Evolutionary conservation across 2,113 vertebrate genomes (phyloP).

Genomic region (Platichthys flesus): DNA sequence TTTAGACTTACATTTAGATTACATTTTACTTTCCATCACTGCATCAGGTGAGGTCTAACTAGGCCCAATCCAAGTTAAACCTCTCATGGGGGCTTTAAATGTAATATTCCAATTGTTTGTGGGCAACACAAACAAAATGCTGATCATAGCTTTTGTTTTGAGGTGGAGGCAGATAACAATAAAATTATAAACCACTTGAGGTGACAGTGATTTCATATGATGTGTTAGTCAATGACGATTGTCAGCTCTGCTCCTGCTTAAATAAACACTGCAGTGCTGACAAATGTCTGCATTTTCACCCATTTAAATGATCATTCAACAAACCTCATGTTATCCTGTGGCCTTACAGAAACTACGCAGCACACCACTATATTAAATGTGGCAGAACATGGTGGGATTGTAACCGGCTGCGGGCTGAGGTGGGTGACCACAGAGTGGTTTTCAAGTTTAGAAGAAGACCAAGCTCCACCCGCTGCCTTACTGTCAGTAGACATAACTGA

Average conservation of each 20-base stretch:
- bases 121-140: neutral
- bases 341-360: neutral
- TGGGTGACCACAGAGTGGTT: conserved; percentile 24
- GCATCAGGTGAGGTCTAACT: too few species aligned
- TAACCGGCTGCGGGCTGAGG: conserved; percentile 24
- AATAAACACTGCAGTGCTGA: too few species aligned
- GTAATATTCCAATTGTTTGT: neutral
- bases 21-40: too few species aligned
- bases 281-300: too few species aligned
- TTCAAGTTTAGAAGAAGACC: conserved; percentile 28
- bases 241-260: neutral
- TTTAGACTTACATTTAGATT: too few species aligned
- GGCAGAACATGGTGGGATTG: conserved; percentile 9
- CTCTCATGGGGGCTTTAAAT: too few species aligned
- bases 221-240: neutral
- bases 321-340: neutral
- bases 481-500: conserved; percentile 35
- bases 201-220: neutral
- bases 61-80: too few species aligned
- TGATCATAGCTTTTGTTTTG: neutral
- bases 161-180: neutral
- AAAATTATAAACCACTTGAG: neutral
- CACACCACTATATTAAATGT: conserved; percentile 12
- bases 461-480: neutral
- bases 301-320: too few species aligned